A percentile compares a stretch with the other conserved stretches of the same genome.
phyloP scores from a whole-genome alignment of 2,113 vertebrate species.

The Cinclus mexicanus region DNA sequence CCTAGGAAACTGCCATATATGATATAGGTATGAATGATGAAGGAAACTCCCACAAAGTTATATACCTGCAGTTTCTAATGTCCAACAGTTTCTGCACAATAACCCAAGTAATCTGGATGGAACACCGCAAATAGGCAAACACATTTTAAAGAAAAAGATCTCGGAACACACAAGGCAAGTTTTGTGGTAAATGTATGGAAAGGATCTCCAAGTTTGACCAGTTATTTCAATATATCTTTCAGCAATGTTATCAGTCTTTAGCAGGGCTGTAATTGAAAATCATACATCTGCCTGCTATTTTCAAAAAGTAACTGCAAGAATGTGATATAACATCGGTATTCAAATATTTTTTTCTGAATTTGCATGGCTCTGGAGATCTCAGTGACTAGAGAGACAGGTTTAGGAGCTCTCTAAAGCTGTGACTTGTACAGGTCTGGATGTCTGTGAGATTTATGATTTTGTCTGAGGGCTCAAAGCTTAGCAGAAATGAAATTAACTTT shows the following conservation, averaged over 20 bases:
- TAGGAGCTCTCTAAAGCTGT: background rate
- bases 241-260: background rate
- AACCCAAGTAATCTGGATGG: background rate
- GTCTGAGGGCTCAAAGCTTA: background rate
- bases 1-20: fast-evolving
- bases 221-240: background rate
- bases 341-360: background rate
- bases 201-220: background rate
- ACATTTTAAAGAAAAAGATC: background rate
- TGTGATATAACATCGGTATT: background rate
- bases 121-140: background rate
- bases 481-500: background rate
- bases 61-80: background rate
- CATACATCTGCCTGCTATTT: background rate
- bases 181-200: background rate
- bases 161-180: fast-evolving
- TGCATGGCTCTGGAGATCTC: background rate
- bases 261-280: background rate
- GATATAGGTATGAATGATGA: background rate
- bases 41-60: background rate
- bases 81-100: background rate
- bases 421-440: background rate
- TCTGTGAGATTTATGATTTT: background rate
- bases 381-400: background rate
- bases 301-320: background rate